These are phyloP conservation scores for Cosmorhoe ocellata DNA, from an alignment of 2,888 invertebrate species.

Conservation along the genomic window DNA sequence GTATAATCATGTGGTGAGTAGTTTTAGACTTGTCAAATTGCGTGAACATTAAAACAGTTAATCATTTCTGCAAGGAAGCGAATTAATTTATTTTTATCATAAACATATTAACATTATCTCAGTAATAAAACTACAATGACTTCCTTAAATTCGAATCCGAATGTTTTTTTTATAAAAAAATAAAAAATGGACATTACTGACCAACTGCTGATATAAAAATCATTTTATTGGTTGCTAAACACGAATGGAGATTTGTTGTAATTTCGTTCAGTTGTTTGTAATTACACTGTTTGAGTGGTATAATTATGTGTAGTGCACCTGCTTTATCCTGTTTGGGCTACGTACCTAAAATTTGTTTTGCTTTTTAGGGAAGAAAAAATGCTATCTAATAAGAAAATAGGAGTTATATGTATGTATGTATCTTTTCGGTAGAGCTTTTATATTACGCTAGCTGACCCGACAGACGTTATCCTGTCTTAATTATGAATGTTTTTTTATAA, in stretches of 20 bases:
- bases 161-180: neutral
- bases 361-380: too few relatives aligned
- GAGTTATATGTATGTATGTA: too few relatives aligned
- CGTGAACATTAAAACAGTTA: too few relatives aligned
- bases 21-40: too few relatives aligned
- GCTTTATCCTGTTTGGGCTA: neutral
- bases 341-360: too few relatives aligned
- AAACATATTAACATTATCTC: neutral
- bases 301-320: conserved; percentile 16
- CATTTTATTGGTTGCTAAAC: conserved; percentile 3
- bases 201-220: neutral
- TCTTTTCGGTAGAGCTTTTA: too few relatives aligned
- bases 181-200: neutral
- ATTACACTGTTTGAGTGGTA: conserved; percentile 1
- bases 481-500: too few relatives aligned
- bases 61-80: too few relatives aligned
- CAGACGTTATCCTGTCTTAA: too few relatives aligned
- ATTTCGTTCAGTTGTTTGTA: neutral
- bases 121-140: neutral
- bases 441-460: too few relatives aligned
- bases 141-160: neutral
- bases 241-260: conserved; percentile 7
- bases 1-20: too few relatives aligned
- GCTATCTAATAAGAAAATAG: too few relatives aligned
- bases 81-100: neutral